Evolutionary conservation across 2,113 vertebrate species (phyloP).

Genomic region (Percopsis transmontana): DNA sequence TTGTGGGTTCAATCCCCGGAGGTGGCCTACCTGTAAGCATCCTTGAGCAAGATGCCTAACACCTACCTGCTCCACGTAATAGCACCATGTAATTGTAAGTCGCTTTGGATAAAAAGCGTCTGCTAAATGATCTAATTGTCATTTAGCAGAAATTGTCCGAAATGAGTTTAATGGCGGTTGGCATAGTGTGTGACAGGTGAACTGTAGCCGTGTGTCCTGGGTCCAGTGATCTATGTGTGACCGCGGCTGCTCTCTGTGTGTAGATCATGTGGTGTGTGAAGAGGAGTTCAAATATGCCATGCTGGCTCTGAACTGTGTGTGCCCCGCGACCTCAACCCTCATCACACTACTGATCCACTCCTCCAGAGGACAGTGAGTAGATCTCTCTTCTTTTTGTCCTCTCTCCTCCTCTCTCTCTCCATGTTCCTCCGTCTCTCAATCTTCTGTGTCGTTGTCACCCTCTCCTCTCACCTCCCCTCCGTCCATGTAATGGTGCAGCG

Average conservation of each 20-base stretch:
- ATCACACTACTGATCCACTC: constrained; percentile 85
- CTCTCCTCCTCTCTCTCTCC: not conserved
- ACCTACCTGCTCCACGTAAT: no score
- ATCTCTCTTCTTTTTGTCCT: constrained; percentile 3
- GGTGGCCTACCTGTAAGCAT: no score
- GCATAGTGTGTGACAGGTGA: not conserved
- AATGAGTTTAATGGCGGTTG: constrained; percentile 4
- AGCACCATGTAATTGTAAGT: no score
- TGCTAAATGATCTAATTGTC: no score
- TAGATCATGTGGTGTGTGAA: constrained; percentile 86
- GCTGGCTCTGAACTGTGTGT: constrained; percentile 86
- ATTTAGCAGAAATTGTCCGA: no score
- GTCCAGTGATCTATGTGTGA: constrained; percentile 1
- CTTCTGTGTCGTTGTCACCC: constrained; percentile 5
- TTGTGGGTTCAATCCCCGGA: no score
- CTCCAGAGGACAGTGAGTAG: constrained; percentile 84
- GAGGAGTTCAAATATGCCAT: constrained; percentile 88
- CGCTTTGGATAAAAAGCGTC: no score
- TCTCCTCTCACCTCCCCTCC: not conserved
- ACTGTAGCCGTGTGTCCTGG: constrained; percentile 5
- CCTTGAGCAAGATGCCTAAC: no score
- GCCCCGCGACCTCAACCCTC: constrained; percentile 83
- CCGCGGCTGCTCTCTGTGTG: constrained; percentile 1
- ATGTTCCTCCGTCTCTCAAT: not conserved
- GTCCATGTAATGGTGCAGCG: not conserved